phyloP scores from a whole-genome alignment of 1,140 invertebrate genomes.

The Hyles vespertilio region DNA sequence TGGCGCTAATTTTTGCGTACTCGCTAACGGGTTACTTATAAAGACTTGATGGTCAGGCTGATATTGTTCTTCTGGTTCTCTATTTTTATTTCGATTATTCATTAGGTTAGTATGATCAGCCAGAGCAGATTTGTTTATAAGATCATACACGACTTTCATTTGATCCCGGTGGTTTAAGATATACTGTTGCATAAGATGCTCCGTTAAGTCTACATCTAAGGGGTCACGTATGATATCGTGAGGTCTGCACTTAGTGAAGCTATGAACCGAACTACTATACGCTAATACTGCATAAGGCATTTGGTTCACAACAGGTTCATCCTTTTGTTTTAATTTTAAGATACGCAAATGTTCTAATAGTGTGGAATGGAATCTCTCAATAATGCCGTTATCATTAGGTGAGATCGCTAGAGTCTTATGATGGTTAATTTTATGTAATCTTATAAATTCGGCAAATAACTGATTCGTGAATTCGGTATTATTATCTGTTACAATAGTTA shows the following conservation, averaged over 20 bases:
- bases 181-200: constrained; percentile 2
- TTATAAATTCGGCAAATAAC: background rate
- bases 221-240: background rate
- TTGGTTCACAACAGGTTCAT: background rate
- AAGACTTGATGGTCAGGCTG: too few species aligned
- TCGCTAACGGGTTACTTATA: too few species aligned
- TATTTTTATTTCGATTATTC: too few species aligned
- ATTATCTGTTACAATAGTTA: constrained; percentile 4
- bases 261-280: constrained; percentile 6
- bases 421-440: constrained; percentile 4
- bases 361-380: constrained; percentile 3
- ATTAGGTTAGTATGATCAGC: constrained; percentile 23
- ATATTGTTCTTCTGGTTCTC: too few species aligned
- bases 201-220: background rate
- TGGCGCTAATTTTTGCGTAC: too few species aligned
- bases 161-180: background rate
- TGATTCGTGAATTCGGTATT: constrained; percentile 7
- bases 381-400: constrained; percentile 7
- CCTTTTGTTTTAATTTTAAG: background rate
- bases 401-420: background rate
- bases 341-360: constrained; percentile 5
- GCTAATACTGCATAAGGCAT: too few species aligned
- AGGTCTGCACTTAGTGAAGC: constrained; percentile 3
- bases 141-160: background rate
- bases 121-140: background rate